Evolutionary conservation across 2,888 invertebrate genomes (phyloP), one percentile per base, ranked within the genome.

Genomic region (Amaurobius ferox): DNA sequence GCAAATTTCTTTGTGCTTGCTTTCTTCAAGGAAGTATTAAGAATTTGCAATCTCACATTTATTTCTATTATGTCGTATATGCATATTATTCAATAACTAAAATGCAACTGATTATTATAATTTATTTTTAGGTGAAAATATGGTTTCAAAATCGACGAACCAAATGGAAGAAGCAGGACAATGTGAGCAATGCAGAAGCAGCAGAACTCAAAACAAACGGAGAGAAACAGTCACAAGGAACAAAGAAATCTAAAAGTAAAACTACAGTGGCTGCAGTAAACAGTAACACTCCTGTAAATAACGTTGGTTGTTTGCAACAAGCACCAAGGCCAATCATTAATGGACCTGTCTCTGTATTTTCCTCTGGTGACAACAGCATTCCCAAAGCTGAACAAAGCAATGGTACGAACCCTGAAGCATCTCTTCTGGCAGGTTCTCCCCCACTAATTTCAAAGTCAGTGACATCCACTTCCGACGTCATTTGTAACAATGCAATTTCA

Each of bases 111-210:
- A 23, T 6, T 23, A 26, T 61, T 61, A 23, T 23, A 23, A 3
- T 70, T 26, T 29, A 32, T 0, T 66, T 94, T 48, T 94, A 96
- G 96, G 96, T 96, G 90, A 96, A 96, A 92, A 96, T 96, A 89
- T 96, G 96, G 96, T 96, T 96, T 91, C 96, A 96, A 92, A 96
- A 96, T 91, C 93, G 97, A 91, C 92, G 95, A 79, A 95, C 95
- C 28, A 95, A 95, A 90, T 95, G 95, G 95, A 98, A 97, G 93
- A 97, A 97, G 91, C 97, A 97, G 91, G 97, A 97, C 92, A 97
- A 97, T 92, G 95, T 97, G 78, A 94, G 95, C 87, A 96, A 96
- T 91, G 95, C 96, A 23, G 97, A 97, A 91, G 96, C 95, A 1
- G 95, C 96, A 0, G 97, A 96, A 90, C 94, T 88, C 13, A 85